Conservation (phyloP, 2,113 vertebrate species). For the Amphilophus citrinellus region DNA sequence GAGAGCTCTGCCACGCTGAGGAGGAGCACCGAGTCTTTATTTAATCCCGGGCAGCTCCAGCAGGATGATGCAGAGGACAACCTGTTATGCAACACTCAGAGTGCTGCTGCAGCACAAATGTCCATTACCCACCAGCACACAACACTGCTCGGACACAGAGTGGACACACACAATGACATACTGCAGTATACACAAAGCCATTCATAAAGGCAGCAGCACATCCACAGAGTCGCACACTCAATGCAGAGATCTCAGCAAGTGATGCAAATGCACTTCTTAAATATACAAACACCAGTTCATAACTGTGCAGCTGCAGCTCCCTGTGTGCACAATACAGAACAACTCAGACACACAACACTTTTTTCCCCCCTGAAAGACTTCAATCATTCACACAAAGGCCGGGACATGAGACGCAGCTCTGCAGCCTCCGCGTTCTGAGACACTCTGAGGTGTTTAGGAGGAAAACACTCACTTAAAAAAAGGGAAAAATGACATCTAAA, state of each 20-base stretch:
- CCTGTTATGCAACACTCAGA: slow-evolving; percentile 49
- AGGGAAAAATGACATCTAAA: no score
- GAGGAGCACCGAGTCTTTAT: slow-evolving; percentile 18
- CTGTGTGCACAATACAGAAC: neutral
- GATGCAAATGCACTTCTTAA: no score
- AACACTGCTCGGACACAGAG: neutral
- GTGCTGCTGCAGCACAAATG: slow-evolving; percentile 56
- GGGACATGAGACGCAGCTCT: neutral
- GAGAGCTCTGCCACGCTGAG: neutral
- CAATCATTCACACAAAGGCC: neutral
- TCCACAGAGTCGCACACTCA: neutral
- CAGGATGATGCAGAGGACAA: slow-evolving; percentile 57
- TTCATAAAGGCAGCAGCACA: neutral
- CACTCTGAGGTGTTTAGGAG: neutral
- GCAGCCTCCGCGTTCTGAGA: neutral
- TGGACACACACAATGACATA: neutral
- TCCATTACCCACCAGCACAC: slow-evolving; percentile 12
- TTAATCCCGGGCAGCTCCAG: slow-evolving; percentile 34
- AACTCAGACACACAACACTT: neutral
- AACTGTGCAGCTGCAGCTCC: neutral
- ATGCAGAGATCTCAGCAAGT: no score
- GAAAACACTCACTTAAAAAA: neutral
- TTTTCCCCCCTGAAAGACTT: neutral
- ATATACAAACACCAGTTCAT: fast-evolving
- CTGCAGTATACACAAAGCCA: neutral